Percentiles rank a stretch among this genome's conserved stretches.
phyloP scores from a whole-genome alignment of 1,140 invertebrate genomes.

The Drosophila nebulosa region DNA sequence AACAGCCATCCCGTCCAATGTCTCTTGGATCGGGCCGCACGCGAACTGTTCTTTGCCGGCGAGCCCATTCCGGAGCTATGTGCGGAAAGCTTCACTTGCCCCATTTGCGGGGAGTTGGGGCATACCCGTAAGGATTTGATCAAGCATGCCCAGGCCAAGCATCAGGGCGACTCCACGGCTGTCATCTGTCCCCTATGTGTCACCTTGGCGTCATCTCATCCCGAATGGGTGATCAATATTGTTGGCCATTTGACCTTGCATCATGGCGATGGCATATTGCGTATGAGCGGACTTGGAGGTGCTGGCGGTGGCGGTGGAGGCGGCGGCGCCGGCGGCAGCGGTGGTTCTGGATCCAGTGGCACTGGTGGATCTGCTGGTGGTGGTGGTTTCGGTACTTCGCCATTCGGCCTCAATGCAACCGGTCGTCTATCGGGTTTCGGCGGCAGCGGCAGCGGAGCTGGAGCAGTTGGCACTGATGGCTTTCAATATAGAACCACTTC shows the following conservation, averaged over 20 bases:
- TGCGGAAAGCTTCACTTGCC: conserved; percentile 61
- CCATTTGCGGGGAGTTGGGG: conserved; percentile 48
- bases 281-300: neutral
- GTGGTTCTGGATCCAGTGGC: neutral
- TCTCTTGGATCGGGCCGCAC: conserved; percentile 31
- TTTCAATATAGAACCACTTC: neutral
- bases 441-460: neutral
- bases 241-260: conserved; percentile 11
- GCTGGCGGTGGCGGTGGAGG: neutral
- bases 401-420: too few relatives aligned
- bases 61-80: conserved; percentile 31
- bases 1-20: conserved; percentile 50
- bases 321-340: neutral
- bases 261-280: conserved; percentile 13
- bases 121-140: conserved; percentile 22
- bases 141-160: conserved; percentile 19
- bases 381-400: neutral
- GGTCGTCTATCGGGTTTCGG: too few relatives aligned
- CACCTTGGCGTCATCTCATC: conserved; percentile 16
- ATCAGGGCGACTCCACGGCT: neutral
- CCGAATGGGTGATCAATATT: conserved; percentile 10
- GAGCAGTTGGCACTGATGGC: neutral
- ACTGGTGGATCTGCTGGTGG: neutral
- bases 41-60: conserved; percentile 37
- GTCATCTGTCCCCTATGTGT: conserved; percentile 59